A percentile compares a stretch with the other conserved stretches of the same genome.
These are phyloP conservation scores for Dione vanillae DNA, from an alignment of 2,888 invertebrate species.

Conservation along the genomic window DNA sequence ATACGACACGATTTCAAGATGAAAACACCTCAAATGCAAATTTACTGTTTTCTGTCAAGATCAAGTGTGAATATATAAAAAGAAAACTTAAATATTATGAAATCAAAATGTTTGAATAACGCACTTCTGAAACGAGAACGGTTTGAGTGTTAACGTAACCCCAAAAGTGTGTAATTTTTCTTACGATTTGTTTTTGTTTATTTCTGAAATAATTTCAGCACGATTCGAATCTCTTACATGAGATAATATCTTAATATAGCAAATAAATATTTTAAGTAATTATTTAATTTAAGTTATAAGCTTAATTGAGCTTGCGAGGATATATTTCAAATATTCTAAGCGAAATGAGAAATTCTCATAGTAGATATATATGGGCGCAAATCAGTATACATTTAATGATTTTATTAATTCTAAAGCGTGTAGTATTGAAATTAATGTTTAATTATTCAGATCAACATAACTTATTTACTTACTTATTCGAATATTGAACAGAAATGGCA, in stretches of 20 bases:
- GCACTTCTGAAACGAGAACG: constrained; percentile 28
- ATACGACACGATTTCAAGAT: constrained; percentile 75
- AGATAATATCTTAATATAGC: background rate
- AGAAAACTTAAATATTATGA: constrained; percentile 36
- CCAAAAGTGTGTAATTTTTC: constrained; percentile 3
- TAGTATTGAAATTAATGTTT: too few relatives aligned
- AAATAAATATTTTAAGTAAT: background rate
- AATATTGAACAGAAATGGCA: too few relatives aligned
- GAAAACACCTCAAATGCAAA: constrained; percentile 59
- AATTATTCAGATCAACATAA: too few relatives aligned
- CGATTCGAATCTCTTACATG: background rate
- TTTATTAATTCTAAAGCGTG: too few relatives aligned
- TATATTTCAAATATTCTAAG: too few relatives aligned
- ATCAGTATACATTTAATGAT: too few relatives aligned
- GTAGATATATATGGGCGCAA: too few relatives aligned
- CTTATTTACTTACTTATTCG: too few relatives aligned
- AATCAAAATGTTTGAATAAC: constrained; percentile 33
- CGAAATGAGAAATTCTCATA: too few relatives aligned
- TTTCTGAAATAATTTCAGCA: constrained; percentile 1
- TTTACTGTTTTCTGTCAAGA: constrained; percentile 44
- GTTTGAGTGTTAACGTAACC: constrained; percentile 20
- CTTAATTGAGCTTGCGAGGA: too few relatives aligned
- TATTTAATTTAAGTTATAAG: too few relatives aligned
- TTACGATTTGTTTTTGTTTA: background rate
- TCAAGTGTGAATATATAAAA: constrained; percentile 28